Percentiles rank a stretch among this genome's conserved stretches.
Conservation (phyloP, 2,113 vertebrate genomes). For the Osmerus mordax region DNA sequence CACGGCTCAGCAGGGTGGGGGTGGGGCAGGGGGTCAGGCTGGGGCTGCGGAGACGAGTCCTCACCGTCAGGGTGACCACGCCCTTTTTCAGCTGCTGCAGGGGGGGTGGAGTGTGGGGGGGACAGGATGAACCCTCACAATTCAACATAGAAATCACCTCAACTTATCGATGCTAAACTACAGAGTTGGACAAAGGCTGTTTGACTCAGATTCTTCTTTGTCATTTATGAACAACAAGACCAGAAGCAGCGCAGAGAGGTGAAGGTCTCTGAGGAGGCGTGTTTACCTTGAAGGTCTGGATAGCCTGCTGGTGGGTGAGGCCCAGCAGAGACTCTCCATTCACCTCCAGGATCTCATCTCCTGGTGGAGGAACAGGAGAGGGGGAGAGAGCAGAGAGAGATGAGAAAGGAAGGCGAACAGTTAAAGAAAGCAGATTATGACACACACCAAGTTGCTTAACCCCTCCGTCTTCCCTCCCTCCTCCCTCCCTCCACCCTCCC, state of each 20-base stretch:
- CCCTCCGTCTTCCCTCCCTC: not conserved
- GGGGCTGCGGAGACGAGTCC: constrained; percentile 90
- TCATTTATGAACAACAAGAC: too few relatives aligned
- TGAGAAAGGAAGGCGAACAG: not conserved
- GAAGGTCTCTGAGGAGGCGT: too few relatives aligned
- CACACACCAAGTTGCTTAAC: not conserved
- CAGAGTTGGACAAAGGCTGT: too few relatives aligned
- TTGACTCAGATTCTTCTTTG: too few relatives aligned
- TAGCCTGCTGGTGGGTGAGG: constrained; percentile 88
- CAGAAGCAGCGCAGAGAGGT: not conserved
- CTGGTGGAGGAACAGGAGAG: constrained; percentile 26
- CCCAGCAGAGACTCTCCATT: constrained; percentile 88
- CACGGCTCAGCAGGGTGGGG: constrained; percentile 85
- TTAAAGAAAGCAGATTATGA: not conserved
- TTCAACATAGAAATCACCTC: too few relatives aligned
- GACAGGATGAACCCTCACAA: too few relatives aligned
- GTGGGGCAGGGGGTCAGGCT: constrained; percentile 88
- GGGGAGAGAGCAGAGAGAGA: too few relatives aligned
- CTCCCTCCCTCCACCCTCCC: too few relatives aligned
- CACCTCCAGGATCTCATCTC: constrained; percentile 87
- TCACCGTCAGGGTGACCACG: constrained; percentile 87
- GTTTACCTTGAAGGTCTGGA: constrained; percentile 94
- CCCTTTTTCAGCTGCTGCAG: constrained; percentile 92
- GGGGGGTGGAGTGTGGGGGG: not conserved
- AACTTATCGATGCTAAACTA: too few relatives aligned